Percentiles rank a stretch among this genome's conserved stretches.
Evolutionary conservation across 2,888 invertebrate species (phyloP).

Genomic region (Melinaea marsaeus): DNA sequence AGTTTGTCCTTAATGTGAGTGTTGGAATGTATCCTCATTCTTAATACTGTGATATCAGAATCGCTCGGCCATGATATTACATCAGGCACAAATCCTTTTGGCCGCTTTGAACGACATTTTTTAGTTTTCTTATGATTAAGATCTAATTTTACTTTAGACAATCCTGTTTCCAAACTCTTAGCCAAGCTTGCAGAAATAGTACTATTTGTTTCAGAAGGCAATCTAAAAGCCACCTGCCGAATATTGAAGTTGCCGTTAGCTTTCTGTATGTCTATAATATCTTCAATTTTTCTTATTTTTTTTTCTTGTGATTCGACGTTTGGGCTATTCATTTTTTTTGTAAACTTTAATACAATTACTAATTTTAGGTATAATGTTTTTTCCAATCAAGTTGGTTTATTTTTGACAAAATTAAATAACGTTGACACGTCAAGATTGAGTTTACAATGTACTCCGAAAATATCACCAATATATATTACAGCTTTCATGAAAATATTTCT

Average conservation of each 20-base stretch:
- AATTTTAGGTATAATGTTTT: constrained; percentile 19
- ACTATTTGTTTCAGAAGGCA: constrained; percentile 49
- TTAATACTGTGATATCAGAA: constrained; percentile 78
- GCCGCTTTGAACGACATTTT: constrained; percentile 45
- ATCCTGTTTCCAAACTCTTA: constrained; percentile 58
- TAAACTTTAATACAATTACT: constrained; percentile 24
- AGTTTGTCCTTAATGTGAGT: constrained; percentile 65
- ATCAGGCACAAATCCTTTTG: constrained; percentile 50
- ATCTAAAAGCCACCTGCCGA: constrained; percentile 59
- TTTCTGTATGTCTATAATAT: constrained; percentile 68
- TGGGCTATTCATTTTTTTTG: constrained; percentile 48
- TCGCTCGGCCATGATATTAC: constrained; percentile 76
- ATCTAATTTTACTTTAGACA: constrained; percentile 42
- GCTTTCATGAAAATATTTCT: too few species aligned
- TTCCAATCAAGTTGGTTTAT: constrained; percentile 35
- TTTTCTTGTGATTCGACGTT: constrained; percentile 41
- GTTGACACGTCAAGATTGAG: constrained; percentile 40
- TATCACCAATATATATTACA: too few species aligned
- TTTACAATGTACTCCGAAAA: not conserved
- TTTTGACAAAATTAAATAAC: constrained; percentile 13
- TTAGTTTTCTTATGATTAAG: constrained; percentile 44
- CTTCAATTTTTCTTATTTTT: constrained; percentile 64
- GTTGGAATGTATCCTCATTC: constrained; percentile 65
- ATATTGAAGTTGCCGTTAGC: constrained; percentile 54
- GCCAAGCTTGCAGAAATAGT: constrained; percentile 47